Percentiles rank a stretch among this genome's conserved stretches.
Evolutionary conservation across 2,113 vertebrate species (phyloP).

Genomic region (Prolemur simus): DNA sequence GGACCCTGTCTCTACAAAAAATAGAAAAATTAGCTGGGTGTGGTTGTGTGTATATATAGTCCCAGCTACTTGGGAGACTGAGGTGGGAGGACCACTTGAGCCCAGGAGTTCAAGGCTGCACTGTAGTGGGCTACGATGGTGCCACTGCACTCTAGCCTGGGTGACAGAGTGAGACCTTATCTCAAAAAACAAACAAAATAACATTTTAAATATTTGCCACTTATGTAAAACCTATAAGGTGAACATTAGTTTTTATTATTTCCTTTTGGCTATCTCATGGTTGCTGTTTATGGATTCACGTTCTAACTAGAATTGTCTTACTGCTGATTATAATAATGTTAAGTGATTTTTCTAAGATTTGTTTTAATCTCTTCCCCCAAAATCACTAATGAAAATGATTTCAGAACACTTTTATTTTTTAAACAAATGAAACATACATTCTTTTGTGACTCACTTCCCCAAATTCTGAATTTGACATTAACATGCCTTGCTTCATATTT

Average conservation of each 20-base stretch:
- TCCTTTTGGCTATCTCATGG: neutral
- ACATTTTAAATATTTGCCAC: neutral
- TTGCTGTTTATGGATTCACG: neutral
- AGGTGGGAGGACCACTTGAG: too few relatives aligned
- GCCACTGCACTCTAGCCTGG: too few relatives aligned
- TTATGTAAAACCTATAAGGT: neutral
- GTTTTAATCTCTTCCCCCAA: neutral
- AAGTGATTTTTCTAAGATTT: neutral
- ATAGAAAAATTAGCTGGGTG: too few relatives aligned
- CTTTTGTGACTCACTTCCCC: neutral
- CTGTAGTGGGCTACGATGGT: too few relatives aligned
- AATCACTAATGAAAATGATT: slow-evolving; percentile 1
- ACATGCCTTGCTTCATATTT: neutral
- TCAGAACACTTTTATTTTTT: slow-evolving; percentile 11
- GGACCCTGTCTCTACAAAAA: too few relatives aligned
- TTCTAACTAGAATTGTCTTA: neutral
- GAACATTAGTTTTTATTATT: neutral
- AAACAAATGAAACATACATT: neutral
- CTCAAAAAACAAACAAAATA: too few relatives aligned
- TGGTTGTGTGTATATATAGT: too few relatives aligned
- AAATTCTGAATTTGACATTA: neutral
- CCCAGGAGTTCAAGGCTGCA: too few relatives aligned
- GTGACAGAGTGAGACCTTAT: too few relatives aligned
- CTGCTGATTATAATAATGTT: neutral
- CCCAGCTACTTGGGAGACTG: too few relatives aligned